These are phyloP conservation scores for Rhagoletis zephyria DNA, from an alignment of 1,140 invertebrate species.

Conservation along the genomic window DNA sequence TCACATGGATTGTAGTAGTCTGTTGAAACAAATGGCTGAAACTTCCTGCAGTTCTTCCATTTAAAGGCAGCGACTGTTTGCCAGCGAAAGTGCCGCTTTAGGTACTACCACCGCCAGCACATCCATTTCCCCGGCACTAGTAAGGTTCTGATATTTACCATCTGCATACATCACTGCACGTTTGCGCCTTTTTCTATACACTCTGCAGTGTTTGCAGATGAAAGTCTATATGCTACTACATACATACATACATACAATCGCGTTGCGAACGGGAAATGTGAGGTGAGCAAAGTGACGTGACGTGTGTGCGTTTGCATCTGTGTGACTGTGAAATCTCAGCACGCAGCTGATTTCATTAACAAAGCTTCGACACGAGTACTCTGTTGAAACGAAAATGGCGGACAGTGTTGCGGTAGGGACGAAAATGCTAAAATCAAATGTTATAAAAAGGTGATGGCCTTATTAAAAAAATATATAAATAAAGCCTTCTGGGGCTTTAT, in stretches of 20 bases:
- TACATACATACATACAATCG: background rate
- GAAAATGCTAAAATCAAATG: no score
- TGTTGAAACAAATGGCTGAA: background rate
- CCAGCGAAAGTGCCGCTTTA: background rate
- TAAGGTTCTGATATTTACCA: constrained; percentile 53
- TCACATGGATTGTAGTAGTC: background rate
- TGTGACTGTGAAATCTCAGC: constrained; percentile 60
- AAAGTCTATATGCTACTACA: no score
- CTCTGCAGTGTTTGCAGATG: background rate
- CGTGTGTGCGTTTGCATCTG: background rate
- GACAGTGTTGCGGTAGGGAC: no score
- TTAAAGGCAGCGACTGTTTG: background rate
- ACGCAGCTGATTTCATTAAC: constrained; percentile 72
- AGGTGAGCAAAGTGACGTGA: background rate
- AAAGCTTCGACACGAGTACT: constrained; percentile 64
- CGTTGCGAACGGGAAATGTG: background rate
- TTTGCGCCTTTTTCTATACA: background rate
- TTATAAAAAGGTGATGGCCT: no score
- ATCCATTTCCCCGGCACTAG: constrained; percentile 27
- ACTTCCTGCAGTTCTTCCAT: background rate
- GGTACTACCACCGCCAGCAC: background rate
- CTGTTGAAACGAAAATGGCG: background rate
- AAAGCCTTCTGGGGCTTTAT: no score
- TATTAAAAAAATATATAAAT: no score
- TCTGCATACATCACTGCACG: constrained; percentile 57